Evolutionary conservation across 2,113 vertebrate genomes (phyloP), one percentile per base, ranked within the genome.

Genomic region (Fulmarus glacialis): DNA sequence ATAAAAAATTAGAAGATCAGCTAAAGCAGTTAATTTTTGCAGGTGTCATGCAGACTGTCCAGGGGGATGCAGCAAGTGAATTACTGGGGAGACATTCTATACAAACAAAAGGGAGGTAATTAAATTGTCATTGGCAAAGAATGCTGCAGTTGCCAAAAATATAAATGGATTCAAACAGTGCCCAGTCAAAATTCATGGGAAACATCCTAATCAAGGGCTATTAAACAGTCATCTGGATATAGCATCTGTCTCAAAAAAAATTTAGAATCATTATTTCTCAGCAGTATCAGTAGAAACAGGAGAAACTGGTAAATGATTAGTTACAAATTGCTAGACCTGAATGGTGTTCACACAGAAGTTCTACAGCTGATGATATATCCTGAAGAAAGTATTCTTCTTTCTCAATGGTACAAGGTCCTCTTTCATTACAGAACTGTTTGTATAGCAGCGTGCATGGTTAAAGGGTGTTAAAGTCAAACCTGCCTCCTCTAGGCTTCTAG

Each of bases 371-470:
- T 7, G 18, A 43, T 27, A 4, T 4, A 20, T 32, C 21, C 53
- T 55, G 36, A 36, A 91, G 30, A 55, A 77, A 42, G 12, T 7
- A 11, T 0, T 2, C 24, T 19, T 63, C 26, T 32, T 56, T 52
- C 15, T 48, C 40, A 5, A 7, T 3, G 16, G 20, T 14, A 22
- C 15, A 22, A 63, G 15, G 24, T 15, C 1, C 2, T 67, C 32
- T 47, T 70, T 36, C 30, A 30, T 14, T 43, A 7, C 34, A 34
- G 58, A 43, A 18, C 26, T 52, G 29, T 52, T 88, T 71, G 24
- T n/a, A 10, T 4, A 52, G 53, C 38, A 52, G 11, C 1, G 4
- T 12, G 21, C 0, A 0, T 63, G 42, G 22, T 53, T 90, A 62
- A 68, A 84, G 32, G 20, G 6, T 8, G 5, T 59, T 86, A 34